These are phyloP conservation scores for Melanotaenia pygmaea DNA, from an alignment of 2,797 vertebrate genomes.

Conservation along the genomic window DNA sequence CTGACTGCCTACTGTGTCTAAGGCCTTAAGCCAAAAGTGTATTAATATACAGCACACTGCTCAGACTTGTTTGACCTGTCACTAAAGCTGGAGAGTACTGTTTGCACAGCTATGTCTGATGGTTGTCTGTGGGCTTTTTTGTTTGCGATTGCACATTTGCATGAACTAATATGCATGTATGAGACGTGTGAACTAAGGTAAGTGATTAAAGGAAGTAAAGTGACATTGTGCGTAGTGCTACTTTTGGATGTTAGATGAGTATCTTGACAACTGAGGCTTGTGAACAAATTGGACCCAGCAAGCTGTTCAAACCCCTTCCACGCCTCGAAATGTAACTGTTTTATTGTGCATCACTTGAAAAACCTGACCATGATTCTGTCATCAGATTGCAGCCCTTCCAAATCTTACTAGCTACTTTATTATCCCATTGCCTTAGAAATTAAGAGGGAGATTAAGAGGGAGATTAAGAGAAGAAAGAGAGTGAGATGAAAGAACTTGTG, in stretches of 20 bases:
- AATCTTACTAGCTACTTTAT: constrained; percentile 56
- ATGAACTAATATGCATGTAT: constrained; percentile 25
- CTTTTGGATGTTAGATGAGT: constrained; percentile 48
- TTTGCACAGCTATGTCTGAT: constrained; percentile 60
- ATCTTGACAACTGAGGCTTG: constrained; percentile 63
- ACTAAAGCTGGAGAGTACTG: constrained; percentile 62
- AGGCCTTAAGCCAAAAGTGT: constrained; percentile 76
- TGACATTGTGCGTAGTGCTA: constrained; percentile 15
- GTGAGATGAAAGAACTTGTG: constrained; percentile 61
- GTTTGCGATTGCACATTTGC: constrained; percentile 26
- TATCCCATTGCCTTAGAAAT: constrained; percentile 45
- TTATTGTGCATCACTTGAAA: constrained; percentile 69
- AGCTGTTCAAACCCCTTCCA: constrained; percentile 53
- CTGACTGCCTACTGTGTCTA: constrained; percentile 79
- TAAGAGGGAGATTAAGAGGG: constrained; percentile 52
- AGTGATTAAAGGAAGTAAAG: constrained; percentile 25
- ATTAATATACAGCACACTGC: constrained; percentile 77
- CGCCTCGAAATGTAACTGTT: constrained; percentile 55
- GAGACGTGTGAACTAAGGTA: constrained; percentile 31
- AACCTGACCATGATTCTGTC: constrained; percentile 71
- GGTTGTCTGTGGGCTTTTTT: constrained; percentile 22
- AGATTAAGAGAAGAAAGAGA: constrained; percentile 50
- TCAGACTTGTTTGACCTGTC: constrained; percentile 83
- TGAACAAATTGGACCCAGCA: constrained; percentile 63
- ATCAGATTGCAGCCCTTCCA: constrained; percentile 55